These are phyloP conservation scores for Crenuchus spilurus DNA, from an alignment of 2,797 vertebrate species.

Conservation along the genomic window DNA sequence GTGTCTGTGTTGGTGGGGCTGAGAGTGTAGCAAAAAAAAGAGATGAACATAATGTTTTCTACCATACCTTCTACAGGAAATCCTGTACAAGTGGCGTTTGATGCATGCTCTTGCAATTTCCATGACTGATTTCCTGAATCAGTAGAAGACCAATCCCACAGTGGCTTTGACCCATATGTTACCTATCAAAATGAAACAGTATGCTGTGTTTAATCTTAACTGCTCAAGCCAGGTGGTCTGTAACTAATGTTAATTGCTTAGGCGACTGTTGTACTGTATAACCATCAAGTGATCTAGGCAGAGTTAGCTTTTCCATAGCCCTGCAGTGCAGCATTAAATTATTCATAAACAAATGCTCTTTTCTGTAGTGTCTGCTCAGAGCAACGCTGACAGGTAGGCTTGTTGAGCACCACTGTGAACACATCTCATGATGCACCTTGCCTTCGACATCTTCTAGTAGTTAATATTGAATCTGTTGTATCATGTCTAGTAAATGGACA, in stretches of 20 bases:
- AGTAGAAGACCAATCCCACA: slow-evolving; percentile 71
- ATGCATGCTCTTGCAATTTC: not conserved
- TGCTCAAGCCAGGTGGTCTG: not conserved
- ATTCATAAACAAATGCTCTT: slow-evolving; percentile 48
- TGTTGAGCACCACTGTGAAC: no score
- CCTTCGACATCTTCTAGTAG: no score
- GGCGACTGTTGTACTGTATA: not conserved
- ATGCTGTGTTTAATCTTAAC: not conserved
- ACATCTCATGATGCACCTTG: no score
- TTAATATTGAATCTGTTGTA: no score
- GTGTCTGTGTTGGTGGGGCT: no score
- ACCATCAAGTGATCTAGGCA: not conserved
- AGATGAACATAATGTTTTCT: not conserved
- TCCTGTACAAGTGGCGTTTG: not conserved
- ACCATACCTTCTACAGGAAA: not conserved
- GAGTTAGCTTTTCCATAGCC: slow-evolving; percentile 4
- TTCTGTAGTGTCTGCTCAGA: slow-evolving; percentile 29
- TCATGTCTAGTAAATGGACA: no score
- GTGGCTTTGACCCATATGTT: slow-evolving; percentile 73
- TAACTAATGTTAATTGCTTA: not conserved
- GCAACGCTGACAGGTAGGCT: slow-evolving; percentile 32
- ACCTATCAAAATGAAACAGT: slow-evolving; percentile 71
- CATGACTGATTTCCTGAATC: slow-evolving; percentile 20
- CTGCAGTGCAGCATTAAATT: slow-evolving; percentile 54
- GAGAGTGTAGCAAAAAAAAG: no score